Base-by-base conservation (phyloP, 2,888 invertebrate genomes). In the Amiota minor region DNA sequence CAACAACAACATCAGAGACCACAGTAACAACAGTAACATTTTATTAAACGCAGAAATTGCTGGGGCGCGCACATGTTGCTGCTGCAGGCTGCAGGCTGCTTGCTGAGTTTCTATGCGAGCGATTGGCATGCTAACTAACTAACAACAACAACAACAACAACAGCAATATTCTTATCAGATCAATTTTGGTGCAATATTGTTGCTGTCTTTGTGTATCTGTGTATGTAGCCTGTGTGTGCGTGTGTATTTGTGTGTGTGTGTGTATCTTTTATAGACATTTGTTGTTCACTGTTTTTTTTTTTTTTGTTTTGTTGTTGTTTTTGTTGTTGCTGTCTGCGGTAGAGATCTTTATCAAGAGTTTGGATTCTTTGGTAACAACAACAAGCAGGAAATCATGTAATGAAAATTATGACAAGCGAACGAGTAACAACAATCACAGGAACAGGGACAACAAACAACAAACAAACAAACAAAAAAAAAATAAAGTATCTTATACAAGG, bases 351-450 rank as follows among this genome's bases (percentile, higher is more conserved):
- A 85, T 85, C 86, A 83, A 79, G 73, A 35, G 23, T 35, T 35
- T 35, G 35, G 35, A 35, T 20, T 71, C 73, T 74, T 74, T 62
- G 70, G 70, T n/a, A 35, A 18, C 9, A 59, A 18, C 16, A 62
- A 62, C 45, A 62, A 35, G 62, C 62, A 35, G 62, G 45, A 76
- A 74, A 82, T 78, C 80, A 83, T 86, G 85, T 85, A 81, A 80
- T 82, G 80, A 84, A 85, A 84, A 86, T 86, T 85, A 83, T 85
- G 83, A 85, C 85, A 86, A 83, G 82, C 81, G 77, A 75, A 79
- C 74, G 74, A 72, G 74, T 70, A 75, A 72, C 73, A 77, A 69
- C 75, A 67, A 74, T 9, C 56, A 49, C 53, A 75, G 65, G 62
- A 74, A 64, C 73, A 71, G 35, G 35, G 35, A 62, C 73, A 75